Percentiles rank a stretch among this genome's conserved stretches.
Conservation (phyloP, 2,888 invertebrate species). For the Celastrina argiolus region DNA sequence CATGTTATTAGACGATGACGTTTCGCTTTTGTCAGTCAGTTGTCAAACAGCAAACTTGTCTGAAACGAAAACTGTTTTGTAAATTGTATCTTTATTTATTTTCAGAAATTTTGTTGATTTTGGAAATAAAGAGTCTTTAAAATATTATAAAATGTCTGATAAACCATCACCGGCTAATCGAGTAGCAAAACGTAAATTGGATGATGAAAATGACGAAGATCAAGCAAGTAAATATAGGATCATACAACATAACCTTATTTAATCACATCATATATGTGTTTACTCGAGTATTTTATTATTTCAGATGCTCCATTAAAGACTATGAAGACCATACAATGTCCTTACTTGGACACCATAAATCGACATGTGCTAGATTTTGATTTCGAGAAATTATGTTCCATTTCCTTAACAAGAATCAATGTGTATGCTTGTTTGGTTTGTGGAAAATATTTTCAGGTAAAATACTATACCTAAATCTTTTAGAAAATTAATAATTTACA, state of each 20-base stretch:
- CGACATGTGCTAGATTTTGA: constrained; percentile 98
- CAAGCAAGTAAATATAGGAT: background rate
- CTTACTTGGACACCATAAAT: constrained; percentile 98
- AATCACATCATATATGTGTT: background rate
- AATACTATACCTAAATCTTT: too few relatives aligned
- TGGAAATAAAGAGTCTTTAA: background rate
- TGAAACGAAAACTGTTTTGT: background rate
- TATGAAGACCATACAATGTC: constrained; percentile 82
- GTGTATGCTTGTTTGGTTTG: constrained; percentile 99
- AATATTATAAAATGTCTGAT: background rate
- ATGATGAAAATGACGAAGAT: background rate
- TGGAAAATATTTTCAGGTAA: constrained; percentile 95
- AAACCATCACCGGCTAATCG: background rate
- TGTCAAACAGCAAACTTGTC: background rate
- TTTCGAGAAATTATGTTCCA: constrained; percentile 99
- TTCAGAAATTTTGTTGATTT: background rate
- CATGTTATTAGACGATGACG: background rate
- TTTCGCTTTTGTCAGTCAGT: background rate
- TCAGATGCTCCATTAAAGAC: constrained; percentile 50
- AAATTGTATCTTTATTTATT: background rate
- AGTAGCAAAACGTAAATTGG: background rate
- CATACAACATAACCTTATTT: background rate
- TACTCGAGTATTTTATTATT: background rate
- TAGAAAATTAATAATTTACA: too few relatives aligned
- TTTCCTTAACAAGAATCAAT: constrained; percentile 98